phyloP scores from a whole-genome alignment of 2,113 vertebrate species.

The Onychostoma macrolepis region DNA sequence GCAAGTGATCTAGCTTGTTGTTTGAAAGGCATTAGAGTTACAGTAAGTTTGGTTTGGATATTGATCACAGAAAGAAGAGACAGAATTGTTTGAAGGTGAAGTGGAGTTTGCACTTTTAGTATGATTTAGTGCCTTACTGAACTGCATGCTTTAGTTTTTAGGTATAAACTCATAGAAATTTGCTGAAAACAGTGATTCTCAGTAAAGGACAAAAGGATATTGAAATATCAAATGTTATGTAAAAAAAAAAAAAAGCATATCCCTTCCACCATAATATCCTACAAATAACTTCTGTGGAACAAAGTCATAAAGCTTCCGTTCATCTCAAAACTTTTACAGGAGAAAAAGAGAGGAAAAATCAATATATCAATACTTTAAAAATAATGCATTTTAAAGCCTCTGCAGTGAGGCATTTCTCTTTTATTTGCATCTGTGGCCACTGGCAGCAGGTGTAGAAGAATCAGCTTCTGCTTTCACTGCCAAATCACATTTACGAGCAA shows the following conservation, averaged over 20 bases:
- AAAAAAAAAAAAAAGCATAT: not conserved
- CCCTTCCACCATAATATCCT: not conserved
- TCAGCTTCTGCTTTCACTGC: not conserved
- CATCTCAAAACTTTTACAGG: constrained; percentile 6
- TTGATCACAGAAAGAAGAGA: not conserved
- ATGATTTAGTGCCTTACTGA: not conserved
- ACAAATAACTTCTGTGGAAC: not conserved
- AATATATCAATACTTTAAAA: constrained; percentile 6
- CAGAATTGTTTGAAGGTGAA: too few species aligned
- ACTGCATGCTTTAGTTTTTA: not conserved
- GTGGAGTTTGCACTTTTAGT: not conserved
- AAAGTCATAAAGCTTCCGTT: constrained; percentile 5
- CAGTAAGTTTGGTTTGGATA: not conserved
- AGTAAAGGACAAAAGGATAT: not conserved
- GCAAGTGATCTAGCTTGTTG: too few species aligned
- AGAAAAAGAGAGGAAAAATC: not conserved
- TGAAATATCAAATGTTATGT: not conserved
- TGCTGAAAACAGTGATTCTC: not conserved
- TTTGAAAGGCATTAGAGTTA: not conserved
- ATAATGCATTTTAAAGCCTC: constrained; percentile 7
- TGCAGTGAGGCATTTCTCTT: constrained; percentile 56
- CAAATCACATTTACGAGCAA: not conserved
- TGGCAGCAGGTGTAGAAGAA: not conserved
- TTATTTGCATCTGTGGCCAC: not conserved
- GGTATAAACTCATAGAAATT: not conserved